Evolutionary conservation across 2,888 invertebrate genomes (phyloP).

Genomic region (Lumbricus terrestris): DNA sequence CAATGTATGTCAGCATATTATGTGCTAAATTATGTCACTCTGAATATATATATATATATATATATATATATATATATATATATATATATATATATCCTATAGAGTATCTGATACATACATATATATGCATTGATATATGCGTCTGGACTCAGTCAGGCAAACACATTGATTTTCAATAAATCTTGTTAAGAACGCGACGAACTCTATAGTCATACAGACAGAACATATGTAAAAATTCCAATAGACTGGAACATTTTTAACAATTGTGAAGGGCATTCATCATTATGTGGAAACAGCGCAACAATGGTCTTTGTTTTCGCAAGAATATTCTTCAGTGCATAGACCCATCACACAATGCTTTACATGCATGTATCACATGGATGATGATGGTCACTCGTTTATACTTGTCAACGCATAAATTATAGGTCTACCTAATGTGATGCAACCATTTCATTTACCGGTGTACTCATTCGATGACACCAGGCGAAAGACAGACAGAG

Average conservation of each 20-base stretch:
- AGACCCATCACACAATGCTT: too few relatives aligned
- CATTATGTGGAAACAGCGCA: neutral
- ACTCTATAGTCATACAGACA: neutral
- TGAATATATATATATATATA: too few relatives aligned
- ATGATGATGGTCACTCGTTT: too few relatives aligned
- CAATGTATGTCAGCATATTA: neutral
- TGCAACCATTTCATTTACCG: neutral
- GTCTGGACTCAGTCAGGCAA: too few relatives aligned
- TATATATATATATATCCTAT: too few relatives aligned
- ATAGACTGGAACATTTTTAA: neutral
- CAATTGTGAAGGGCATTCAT: neutral
- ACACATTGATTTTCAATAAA: neutral
- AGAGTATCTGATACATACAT: too few relatives aligned
- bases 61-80: too few relatives aligned
- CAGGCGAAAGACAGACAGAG: too few relatives aligned
- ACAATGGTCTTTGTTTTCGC: neutral
- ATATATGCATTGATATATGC: too few relatives aligned
- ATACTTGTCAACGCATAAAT: neutral
- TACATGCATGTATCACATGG: too few relatives aligned
- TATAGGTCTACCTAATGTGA: neutral
- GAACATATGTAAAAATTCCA: neutral
- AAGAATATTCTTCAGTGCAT: neutral
- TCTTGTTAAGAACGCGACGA: neutral
- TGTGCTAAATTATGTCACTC: neutral
- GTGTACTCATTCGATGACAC: neutral